These are phyloP conservation scores for Tetropium fuscum DNA, from an alignment of 2,888 invertebrate species.

Conservation along the genomic window DNA sequence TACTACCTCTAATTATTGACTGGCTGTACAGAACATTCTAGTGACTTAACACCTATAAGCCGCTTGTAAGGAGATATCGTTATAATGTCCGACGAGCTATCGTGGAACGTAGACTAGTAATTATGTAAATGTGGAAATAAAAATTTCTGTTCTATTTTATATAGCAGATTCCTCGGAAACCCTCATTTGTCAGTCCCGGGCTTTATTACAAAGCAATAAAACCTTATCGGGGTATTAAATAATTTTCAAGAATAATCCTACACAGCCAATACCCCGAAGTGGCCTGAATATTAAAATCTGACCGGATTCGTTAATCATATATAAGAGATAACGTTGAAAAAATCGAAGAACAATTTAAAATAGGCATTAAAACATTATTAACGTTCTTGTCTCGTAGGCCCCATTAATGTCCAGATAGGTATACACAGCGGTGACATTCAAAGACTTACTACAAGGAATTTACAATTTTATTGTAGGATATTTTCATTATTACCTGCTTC, in stretches of 20 bases:
- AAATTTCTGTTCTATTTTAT: too few species aligned
- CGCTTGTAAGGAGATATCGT: too few species aligned
- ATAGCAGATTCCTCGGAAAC: neutral
- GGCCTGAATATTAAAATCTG: slow-evolving; percentile 15
- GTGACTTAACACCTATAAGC: too few species aligned
- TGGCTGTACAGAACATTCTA: too few species aligned
- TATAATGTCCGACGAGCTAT: too few species aligned
- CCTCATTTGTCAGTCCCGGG: slow-evolving; percentile 7
- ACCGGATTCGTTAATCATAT: slow-evolving; percentile 19
- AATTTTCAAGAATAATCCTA: slow-evolving; percentile 5
- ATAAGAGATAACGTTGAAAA: slow-evolving; percentile 15
- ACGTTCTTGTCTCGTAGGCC: slow-evolving; percentile 59
- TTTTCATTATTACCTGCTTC: slow-evolving; percentile 62
- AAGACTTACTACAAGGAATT: slow-evolving; percentile 58
- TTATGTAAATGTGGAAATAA: too few species aligned
- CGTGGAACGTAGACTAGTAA: too few species aligned
- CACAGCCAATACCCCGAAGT: neutral
- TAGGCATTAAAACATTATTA: slow-evolving; percentile 58
- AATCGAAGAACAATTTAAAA: slow-evolving; percentile 50
- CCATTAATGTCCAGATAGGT: slow-evolving; percentile 62
- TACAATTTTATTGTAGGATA: slow-evolving; percentile 64
- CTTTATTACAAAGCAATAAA: slow-evolving; percentile 6
- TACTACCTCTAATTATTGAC: too few species aligned
- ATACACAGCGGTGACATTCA: slow-evolving; percentile 61
- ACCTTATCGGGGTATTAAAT: neutral